These are phyloP conservation scores for Capitulum mitella DNA, from an alignment of 2,888 invertebrate genomes.

Conservation along the genomic window DNA sequence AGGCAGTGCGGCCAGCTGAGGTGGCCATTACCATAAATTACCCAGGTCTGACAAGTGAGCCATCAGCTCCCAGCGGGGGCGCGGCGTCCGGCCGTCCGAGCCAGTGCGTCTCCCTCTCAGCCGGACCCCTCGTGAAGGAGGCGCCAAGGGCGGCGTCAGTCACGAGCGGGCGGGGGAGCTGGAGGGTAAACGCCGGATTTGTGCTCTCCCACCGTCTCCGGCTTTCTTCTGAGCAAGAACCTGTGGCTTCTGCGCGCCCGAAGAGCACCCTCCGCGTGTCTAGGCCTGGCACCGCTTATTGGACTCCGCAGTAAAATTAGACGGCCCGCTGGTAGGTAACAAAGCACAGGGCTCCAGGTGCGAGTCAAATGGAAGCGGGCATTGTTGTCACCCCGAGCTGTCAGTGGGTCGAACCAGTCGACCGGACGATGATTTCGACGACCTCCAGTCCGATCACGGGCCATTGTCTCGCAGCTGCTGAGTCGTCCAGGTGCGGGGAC, in stretches of 20 bases:
- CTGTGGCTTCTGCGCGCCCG: too few species aligned
- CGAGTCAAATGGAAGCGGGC: neutral
- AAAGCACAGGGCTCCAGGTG: neutral
- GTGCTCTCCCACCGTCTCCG: too few species aligned
- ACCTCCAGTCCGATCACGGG: neutral
- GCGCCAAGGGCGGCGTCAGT: neutral
- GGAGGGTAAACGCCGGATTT: too few species aligned
- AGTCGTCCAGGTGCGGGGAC: neutral
- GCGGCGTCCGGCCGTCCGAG: neutral
- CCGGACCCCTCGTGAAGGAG: neutral
- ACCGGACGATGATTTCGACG: neutral
- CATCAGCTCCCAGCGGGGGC: neutral
- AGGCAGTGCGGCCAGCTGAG: neutral
- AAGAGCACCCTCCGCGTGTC: too few species aligned
- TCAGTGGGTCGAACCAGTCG: neutral
- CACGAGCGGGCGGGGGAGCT: neutral
- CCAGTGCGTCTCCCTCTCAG: neutral
- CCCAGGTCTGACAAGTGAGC: neutral
- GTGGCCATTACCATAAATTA: neutral
- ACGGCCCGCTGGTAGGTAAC: neutral
- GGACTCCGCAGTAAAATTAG: neutral
- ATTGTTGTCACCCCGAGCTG: neutral
- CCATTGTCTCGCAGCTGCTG: neutral
- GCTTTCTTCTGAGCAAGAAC: too few species aligned
- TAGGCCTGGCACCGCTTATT: too few species aligned